Conservation (phyloP, 2,113 vertebrate species). For the Colistium nudipinnis region DNA sequence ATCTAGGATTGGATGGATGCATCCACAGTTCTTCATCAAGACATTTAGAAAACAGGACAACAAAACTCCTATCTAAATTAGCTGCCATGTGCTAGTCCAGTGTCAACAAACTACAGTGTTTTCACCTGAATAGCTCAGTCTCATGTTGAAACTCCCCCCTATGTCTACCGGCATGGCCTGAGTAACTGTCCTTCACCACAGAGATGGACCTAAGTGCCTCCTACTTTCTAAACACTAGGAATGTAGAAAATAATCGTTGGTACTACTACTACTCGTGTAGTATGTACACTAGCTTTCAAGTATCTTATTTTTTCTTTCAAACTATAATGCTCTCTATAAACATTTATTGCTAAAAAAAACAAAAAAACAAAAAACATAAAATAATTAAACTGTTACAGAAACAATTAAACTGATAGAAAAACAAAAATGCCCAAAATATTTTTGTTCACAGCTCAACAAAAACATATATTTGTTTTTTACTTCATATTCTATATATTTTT, state of each 20-base stretch:
- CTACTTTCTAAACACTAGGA: conserved; percentile 78
- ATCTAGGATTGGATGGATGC: too few species aligned
- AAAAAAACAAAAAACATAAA: conserved; percentile 31
- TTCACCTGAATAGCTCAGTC: conserved; percentile 6
- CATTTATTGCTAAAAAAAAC: conserved; percentile 31
- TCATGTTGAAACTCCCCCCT: conserved; percentile 21
- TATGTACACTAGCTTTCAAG: conserved; percentile 67
- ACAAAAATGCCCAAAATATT: conserved; percentile 14
- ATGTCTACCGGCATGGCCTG: conserved; percentile 31
- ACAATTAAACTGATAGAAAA: background rate
- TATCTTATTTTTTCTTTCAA: conserved; percentile 59
- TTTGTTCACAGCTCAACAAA: conserved; percentile 48
- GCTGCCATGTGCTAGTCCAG: background rate
- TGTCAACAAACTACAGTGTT: background rate
- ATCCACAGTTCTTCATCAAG: background rate
- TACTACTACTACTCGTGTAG: conserved; percentile 74
- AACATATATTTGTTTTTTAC: conserved; percentile 27
- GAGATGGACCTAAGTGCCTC: conserved; percentile 83
- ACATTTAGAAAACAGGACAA: background rate
- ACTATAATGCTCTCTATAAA: conserved; percentile 56
- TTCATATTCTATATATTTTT: conserved; percentile 59
- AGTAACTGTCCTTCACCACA: conserved; percentile 50
- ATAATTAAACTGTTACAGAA: conserved; percentile 22
- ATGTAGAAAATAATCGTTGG: conserved; percentile 68
- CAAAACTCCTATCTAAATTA: background rate